Conservation (phyloP, 2,888 invertebrate species). For the Agrilus mali region DNA sequence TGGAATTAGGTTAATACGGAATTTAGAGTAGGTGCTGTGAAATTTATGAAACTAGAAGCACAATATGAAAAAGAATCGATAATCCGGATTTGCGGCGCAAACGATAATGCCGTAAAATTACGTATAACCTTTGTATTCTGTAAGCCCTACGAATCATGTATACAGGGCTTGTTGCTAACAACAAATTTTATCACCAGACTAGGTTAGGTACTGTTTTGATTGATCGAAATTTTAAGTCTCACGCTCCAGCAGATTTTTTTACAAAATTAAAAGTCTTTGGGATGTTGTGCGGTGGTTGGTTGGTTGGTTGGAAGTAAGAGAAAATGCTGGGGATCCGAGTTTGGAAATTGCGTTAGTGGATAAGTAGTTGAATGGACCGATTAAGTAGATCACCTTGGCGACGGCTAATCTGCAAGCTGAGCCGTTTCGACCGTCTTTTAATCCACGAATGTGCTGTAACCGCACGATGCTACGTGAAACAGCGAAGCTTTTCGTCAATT, state of each 20-base stretch:
- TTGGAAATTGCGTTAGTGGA: slow-evolving; percentile 5
- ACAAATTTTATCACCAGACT: background rate
- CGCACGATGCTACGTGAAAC: slow-evolving; percentile 35
- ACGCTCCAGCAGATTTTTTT: no score
- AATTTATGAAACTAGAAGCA: no score
- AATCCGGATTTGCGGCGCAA: no score
- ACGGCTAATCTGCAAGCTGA: slow-evolving; percentile 24
- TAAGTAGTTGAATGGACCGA: slow-evolving; percentile 7
- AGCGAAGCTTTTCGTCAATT: no score
- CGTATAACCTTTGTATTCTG: slow-evolving; percentile 2
- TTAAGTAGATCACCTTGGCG: slow-evolving; percentile 25
- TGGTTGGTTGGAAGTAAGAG: background rate
- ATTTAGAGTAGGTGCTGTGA: no score
- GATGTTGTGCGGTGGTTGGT: background rate
- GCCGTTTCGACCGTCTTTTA: slow-evolving; percentile 40
- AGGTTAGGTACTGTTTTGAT: no score
- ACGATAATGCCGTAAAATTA: no score
- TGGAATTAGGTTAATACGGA: no score
- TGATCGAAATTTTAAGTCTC: no score
- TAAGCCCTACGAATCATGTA: background rate
- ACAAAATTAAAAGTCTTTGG: no score
- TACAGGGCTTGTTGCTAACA: no score
- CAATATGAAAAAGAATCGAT: no score
- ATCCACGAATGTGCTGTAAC: slow-evolving; percentile 52
- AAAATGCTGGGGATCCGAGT: background rate